phyloP scores from a whole-genome alignment of 1,140 invertebrate genomes.

The Meloidogyne exigua region DNA sequence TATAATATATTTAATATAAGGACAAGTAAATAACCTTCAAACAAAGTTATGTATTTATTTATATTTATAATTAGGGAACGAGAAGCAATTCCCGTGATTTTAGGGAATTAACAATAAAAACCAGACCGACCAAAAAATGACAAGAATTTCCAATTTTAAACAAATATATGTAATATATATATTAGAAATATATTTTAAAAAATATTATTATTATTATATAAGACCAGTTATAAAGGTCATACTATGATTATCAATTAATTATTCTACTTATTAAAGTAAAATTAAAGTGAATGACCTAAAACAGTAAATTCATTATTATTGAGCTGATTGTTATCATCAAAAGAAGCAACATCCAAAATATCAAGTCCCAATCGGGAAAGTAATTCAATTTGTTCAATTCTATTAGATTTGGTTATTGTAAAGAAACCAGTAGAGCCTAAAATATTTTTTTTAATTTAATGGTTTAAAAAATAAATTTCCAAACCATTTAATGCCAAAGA shows the following conservation, averaged over 20 bases:
- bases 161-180: no score
- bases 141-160: no score
- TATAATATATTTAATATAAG: no score
- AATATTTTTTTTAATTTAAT: not conserved
- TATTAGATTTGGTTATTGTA: conserved; percentile 27
- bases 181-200: no score
- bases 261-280: not conserved
- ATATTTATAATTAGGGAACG: no score
- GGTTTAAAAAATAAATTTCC: conserved; percentile 11
- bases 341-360: conserved; percentile 1
- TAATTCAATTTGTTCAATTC: conserved; percentile 36
- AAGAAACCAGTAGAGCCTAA: conserved; percentile 48
- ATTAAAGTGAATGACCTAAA: conserved; percentile 34
- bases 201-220: no score
- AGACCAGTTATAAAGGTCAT: not conserved
- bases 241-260: not conserved
- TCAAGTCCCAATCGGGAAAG: conserved; percentile 38
- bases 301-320: conserved; percentile 19
- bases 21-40: no score
- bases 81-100: no score
- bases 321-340: conserved; percentile 1
- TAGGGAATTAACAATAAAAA: no score
- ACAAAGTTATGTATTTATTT: no score
- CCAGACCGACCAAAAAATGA: no score
- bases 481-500: conserved; percentile 47